phyloP scores from a whole-genome alignment of 2,888 invertebrate species.

The Ptychoptera contaminata region DNA sequence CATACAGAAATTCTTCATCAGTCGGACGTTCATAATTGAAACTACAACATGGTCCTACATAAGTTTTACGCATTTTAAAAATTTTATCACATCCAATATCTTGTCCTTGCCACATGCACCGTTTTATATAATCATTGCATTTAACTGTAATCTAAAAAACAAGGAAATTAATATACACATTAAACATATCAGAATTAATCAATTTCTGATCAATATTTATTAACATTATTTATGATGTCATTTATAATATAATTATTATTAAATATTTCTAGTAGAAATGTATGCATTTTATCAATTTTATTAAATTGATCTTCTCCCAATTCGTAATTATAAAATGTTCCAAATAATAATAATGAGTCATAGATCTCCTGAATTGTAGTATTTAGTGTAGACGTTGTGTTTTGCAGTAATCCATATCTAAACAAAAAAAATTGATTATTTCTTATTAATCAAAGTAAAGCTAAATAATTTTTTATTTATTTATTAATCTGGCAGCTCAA shows the following conservation, averaged over 20 bases:
- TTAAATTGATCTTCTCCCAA: slow-evolving; percentile 12
- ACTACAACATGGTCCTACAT: slow-evolving; percentile 24
- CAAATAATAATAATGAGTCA: slow-evolving; percentile 17
- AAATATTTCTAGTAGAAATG: slow-evolving; percentile 19
- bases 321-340: slow-evolving; percentile 18
- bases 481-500: no score
- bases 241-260: slow-evolving; percentile 20
- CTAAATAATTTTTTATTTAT: no score
- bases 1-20: slow-evolving; percentile 16
- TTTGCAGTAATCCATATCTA: no score
- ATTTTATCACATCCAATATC: slow-evolving; percentile 17
- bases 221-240: slow-evolving; percentile 15
- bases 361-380: slow-evolving; percentile 11
- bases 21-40: slow-evolving; percentile 22
- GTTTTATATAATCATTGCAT: slow-evolving; percentile 13
- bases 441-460: no score
- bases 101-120: slow-evolving; percentile 18
- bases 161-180: no score
- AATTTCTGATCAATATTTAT: neutral
- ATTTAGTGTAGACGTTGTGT: no score
- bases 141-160: slow-evolving; percentile 19
- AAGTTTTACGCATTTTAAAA: slow-evolving; percentile 19
- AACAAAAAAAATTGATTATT: no score
- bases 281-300: slow-evolving; percentile 17
- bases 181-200: neutral